A percentile compares a stretch with the other conserved stretches of the same genome.
These are phyloP conservation scores for Danionella cerebrum DNA, from an alignment of 2,113 vertebrate species.

Conservation along the genomic window DNA sequence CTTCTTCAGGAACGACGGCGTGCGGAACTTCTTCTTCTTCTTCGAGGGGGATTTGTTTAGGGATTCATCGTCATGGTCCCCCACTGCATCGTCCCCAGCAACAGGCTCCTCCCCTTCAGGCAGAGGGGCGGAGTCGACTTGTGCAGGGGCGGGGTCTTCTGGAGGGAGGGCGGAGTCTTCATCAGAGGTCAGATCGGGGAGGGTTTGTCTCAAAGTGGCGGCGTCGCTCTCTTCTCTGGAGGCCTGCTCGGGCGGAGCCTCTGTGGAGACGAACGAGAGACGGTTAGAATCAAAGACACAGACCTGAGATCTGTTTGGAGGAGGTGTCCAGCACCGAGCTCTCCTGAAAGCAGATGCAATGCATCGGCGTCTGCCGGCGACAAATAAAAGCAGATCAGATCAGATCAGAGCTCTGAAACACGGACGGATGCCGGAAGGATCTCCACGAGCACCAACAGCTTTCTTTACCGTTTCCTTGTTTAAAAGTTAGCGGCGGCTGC, in stretches of 20 bases:
- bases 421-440: too few species aligned
- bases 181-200: constrained; percentile 87
- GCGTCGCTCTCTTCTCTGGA: constrained; percentile 81
- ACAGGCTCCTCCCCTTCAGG: constrained; percentile 61
- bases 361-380: too few species aligned
- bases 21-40: constrained; percentile 99
- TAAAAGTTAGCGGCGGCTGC: too few species aligned
- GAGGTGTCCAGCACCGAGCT: neutral
- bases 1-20: constrained; percentile 97
- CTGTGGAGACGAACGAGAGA: constrained; percentile 46
- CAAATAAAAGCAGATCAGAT: too few species aligned
- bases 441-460: too few species aligned
- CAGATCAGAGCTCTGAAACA: too few species aligned
- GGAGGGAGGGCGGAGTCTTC: constrained; percentile 79
- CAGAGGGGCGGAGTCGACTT: constrained; percentile 31
- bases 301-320: neutral
- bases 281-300: constrained; percentile 1
- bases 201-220: constrained; percentile 87
- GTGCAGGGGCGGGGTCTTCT: constrained; percentile 59
- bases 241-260: constrained; percentile 67
- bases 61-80: constrained; percentile 85
- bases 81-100: constrained; percentile 54
- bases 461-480: too few species aligned
- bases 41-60: constrained; percentile 97
- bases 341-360: too few species aligned